Evolutionary conservation across 2,888 invertebrate genomes (phyloP).

Genomic region (Himalopsyche tibetana): DNA sequence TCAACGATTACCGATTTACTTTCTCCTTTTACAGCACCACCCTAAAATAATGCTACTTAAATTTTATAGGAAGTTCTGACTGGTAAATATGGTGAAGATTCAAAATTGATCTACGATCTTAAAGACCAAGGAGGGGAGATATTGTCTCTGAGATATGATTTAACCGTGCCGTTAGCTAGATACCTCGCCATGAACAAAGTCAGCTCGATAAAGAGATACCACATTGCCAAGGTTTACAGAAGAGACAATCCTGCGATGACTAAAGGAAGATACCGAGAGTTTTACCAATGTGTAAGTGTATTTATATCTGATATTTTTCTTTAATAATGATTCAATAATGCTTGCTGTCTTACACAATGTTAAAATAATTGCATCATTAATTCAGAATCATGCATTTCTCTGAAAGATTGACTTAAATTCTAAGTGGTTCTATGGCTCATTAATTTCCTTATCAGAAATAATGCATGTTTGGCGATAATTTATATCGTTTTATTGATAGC

Average conservation of each 20-base stretch:
- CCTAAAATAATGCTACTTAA: neutral
- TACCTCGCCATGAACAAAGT: constrained; percentile 99
- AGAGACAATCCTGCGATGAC: constrained; percentile 98
- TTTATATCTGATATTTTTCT: neutral
- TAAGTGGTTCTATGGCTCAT: too few relatives aligned
- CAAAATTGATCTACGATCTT: constrained; percentile 98
- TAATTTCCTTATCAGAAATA: too few relatives aligned
- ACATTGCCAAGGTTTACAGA: constrained; percentile 98
- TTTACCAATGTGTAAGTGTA: constrained; percentile 97
- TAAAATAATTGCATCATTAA: too few relatives aligned
- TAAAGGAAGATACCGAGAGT: constrained; percentile 96
- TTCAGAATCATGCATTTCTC: too few relatives aligned
- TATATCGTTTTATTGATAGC: neutral
- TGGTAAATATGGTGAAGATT: constrained; percentile 99
- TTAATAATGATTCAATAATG: too few relatives aligned
- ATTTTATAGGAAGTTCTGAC: constrained; percentile 92
- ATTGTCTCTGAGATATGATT: constrained; percentile 95
- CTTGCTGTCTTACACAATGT: too few relatives aligned
- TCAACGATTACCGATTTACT: neutral
- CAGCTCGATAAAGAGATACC: constrained; percentile 94
- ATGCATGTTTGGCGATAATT: neutral
- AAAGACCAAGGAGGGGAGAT: constrained; percentile 99
- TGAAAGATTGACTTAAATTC: too few relatives aligned
- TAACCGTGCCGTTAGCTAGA: constrained; percentile 98
- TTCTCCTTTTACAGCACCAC: neutral